Evolutionary conservation across 2,888 invertebrate genomes (phyloP), one percentile per base, ranked within the genome.

Genomic region (Elmis aenea): DNA sequence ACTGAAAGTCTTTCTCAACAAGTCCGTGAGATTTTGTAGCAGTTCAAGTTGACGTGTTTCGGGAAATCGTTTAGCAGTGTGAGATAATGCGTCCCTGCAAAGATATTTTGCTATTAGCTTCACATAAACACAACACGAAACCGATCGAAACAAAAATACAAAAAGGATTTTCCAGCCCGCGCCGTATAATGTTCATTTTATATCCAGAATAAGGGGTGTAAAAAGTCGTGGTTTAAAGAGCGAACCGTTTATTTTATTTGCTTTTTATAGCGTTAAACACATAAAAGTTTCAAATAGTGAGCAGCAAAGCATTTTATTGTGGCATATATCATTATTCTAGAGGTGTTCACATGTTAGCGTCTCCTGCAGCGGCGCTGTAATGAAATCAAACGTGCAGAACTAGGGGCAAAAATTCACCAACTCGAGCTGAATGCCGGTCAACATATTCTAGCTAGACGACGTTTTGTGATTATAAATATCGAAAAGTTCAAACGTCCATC

Each of bases 51-150:
- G 82, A 51, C 78, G 75, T 46, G 77, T 74, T 58, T 82, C 82
- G 48, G 75, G 75, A 45, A 82, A 70, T 31, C 79, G 76, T 46
- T 77, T 79, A 61, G 80, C 77, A 22, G 83, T 79, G 13, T 71
- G 86, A 5, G 91, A 87, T 46, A 90, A 73, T 31, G 86, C 87
- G 64, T 92, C 91, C 34, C 91, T 91, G 75, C 27, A 70, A 69
- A 51, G 62, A 42, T n/a, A n/a, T n/a, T n/a, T n/a, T n/a, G n/a
- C n/a, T n/a, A n/a, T n/a, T n/a, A n/a, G n/a, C n/a, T n/a, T n/a
- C n/a, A n/a, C n/a, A n/a, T n/a, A n/a, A n/a, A n/a, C n/a, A n/a
- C n/a, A n/a, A n/a, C n/a, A n/a, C n/a, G n/a, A n/a, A n/a, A n/a
- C n/a, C n/a, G n/a, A n/a, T n/a, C n/a, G n/a, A n/a, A n/a, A n/a